phyloP scores from a whole-genome alignment of 1,140 invertebrate species.

The Trachymyrmex septentrionalis region DNA sequence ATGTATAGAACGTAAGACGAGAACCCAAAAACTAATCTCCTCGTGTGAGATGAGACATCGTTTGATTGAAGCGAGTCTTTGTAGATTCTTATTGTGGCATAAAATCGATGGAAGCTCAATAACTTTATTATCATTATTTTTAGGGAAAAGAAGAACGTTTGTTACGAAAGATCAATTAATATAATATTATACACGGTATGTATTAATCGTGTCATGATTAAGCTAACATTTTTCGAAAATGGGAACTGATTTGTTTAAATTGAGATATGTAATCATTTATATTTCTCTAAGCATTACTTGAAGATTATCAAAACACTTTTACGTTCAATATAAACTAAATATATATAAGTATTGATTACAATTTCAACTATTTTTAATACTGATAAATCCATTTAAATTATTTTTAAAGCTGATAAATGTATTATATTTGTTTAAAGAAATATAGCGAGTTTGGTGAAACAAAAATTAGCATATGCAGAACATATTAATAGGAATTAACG shows the following conservation, averaged over 20 bases:
- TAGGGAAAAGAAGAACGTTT: conserved; percentile 1
- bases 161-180: neutral
- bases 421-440: conserved; percentile 8
- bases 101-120: conserved; percentile 26
- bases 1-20: conserved; percentile 62
- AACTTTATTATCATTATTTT: neutral
- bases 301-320: conserved; percentile 20
- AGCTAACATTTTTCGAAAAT: neutral
- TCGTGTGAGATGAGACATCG: conserved; percentile 13
- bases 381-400: neutral
- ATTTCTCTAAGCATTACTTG: neutral
- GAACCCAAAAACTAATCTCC: conserved; percentile 59
- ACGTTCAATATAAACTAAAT: neutral
- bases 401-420: neutral
- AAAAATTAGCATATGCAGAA: conserved; percentile 16
- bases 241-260: neutral
- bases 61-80: neutral
- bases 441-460: neutral
- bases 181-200: neutral
- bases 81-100: conserved; percentile 10
- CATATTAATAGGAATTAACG: neutral
- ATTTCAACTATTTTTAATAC: neutral
- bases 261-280: neutral
- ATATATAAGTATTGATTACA: neutral
- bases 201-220: neutral